Percentiles rank a stretch among this genome's conserved stretches.
Evolutionary conservation across 2,888 invertebrate species (phyloP).

Genomic region (Mystacides longicornis): DNA sequence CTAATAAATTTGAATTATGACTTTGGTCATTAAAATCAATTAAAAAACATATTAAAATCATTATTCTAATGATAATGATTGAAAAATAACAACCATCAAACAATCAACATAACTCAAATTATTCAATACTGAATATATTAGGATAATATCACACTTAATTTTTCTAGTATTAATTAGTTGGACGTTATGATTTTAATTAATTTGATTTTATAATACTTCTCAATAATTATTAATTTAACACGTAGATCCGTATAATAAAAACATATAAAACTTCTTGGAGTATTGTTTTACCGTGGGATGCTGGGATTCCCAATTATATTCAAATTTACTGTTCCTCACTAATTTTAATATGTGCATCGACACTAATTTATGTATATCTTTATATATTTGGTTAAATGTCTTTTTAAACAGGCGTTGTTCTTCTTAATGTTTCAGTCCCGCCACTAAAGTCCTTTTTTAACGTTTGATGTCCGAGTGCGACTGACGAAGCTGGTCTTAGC

Average conservation of each 20-base stretch:
- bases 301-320: too few species aligned
- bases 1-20: background rate
- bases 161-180: too few species aligned
- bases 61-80: background rate
- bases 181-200: too few species aligned
- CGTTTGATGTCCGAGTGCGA: slow-evolving; percentile 36
- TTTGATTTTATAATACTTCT: too few species aligned
- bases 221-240: too few species aligned
- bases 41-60: background rate
- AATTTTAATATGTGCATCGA: too few species aligned
- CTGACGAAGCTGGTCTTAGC: slow-evolving; percentile 32
- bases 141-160: too few species aligned
- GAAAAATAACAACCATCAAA: too few species aligned
- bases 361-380: background rate
- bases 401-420: slow-evolving; percentile 23
- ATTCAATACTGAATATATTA: too few species aligned
- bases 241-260: too few species aligned
- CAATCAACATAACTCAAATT: too few species aligned
- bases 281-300: background rate
- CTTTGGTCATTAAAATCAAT: background rate
- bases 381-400: background rate
- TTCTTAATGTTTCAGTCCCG: slow-evolving; percentile 21
- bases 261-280: background rate
- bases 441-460: slow-evolving; percentile 37
- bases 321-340: too few species aligned